These are phyloP conservation scores for Otolemur garnettii DNA, from an alignment of 2,113 vertebrate genomes.

Conservation along the genomic window DNA sequence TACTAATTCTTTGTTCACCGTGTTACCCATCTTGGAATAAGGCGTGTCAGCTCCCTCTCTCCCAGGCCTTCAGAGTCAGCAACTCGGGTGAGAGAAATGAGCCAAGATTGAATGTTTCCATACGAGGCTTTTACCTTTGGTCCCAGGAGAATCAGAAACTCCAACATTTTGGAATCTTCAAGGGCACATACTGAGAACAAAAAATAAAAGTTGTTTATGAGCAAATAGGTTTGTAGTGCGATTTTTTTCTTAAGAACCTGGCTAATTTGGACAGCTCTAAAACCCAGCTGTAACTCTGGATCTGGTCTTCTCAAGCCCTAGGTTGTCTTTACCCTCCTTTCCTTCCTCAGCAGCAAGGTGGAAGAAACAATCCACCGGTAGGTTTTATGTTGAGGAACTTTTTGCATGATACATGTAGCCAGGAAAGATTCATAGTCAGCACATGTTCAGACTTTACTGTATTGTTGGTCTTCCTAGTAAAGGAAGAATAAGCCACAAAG, in stretches of 20 bases:
- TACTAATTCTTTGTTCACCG: slow-evolving; percentile 85
- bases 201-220: slow-evolving; percentile 87
- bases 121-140: slow-evolving; percentile 80
- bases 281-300: not conserved
- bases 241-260: not conserved
- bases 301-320: not conserved
- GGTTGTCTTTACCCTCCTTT: not conserved
- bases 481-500: not conserved
- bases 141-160: slow-evolving; percentile 83
- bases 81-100: slow-evolving; percentile 64
- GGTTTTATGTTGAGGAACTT: not conserved
- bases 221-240: slow-evolving; percentile 15
- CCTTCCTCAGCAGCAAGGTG: not conserved
- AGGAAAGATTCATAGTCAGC: not conserved
- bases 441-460: not conserved
- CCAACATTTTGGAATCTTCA: slow-evolving; percentile 84
- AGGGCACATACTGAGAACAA: slow-evolving; percentile 89
- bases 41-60: slow-evolving; percentile 73
- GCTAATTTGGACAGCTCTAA: not conserved
- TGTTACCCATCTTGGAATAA: slow-evolving; percentile 81
- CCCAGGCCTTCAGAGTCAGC: slow-evolving; percentile 72
- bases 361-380: not conserved
- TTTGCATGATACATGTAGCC: not conserved
- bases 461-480: not conserved
- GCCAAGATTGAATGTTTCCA: slow-evolving; percentile 77